Evolutionary conservation across 2,113 vertebrate genomes (phyloP).

Genomic region (Oncorhynchus masou): DNA sequence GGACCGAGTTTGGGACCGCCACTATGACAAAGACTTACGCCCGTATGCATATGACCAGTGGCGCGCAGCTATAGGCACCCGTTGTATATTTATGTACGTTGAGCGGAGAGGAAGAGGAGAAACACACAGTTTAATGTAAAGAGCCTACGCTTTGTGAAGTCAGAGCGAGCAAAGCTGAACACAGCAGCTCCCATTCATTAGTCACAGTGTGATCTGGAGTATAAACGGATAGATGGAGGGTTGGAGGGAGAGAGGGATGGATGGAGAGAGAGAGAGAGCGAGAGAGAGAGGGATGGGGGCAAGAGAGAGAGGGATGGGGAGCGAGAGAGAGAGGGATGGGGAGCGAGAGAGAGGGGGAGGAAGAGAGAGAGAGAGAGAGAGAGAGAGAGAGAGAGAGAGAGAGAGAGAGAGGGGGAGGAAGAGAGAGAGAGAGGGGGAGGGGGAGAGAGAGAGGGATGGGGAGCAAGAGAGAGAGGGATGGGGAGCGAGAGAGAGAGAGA

Average conservation of each 20-base stretch:
- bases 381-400: no score
- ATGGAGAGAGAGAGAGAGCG: no score
- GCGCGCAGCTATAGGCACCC: slow-evolving; percentile 63
- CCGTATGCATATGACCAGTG: slow-evolving; percentile 43
- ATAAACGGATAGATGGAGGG: slow-evolving; percentile 34
- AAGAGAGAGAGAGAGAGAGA: no score
- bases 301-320: rapidly evolving
- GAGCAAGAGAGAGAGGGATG: no score
- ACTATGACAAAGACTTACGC: slow-evolving; percentile 51
- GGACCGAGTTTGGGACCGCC: slow-evolving; percentile 1
- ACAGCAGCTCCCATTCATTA: slow-evolving; percentile 35
- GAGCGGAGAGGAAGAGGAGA: slow-evolving; percentile 37
- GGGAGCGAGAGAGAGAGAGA: rapidly evolving
- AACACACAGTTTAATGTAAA: slow-evolving; percentile 62
- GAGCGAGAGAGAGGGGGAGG: no score
- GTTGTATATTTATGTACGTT: slow-evolving; percentile 53
- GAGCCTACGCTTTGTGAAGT: slow-evolving; percentile 49
- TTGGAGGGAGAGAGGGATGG: not conserved
- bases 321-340: no score
- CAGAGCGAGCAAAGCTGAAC: slow-evolving; percentile 69
- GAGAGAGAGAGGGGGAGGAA: no score
- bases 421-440: rapidly evolving
- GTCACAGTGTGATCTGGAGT: slow-evolving; percentile 28
- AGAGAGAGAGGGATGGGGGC: no score
- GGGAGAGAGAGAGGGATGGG: no score